Evolutionary conservation across 2,888 invertebrate species (phyloP), one percentile per base, ranked within the genome.

Genomic region (Oscheius sp.): DNA sequence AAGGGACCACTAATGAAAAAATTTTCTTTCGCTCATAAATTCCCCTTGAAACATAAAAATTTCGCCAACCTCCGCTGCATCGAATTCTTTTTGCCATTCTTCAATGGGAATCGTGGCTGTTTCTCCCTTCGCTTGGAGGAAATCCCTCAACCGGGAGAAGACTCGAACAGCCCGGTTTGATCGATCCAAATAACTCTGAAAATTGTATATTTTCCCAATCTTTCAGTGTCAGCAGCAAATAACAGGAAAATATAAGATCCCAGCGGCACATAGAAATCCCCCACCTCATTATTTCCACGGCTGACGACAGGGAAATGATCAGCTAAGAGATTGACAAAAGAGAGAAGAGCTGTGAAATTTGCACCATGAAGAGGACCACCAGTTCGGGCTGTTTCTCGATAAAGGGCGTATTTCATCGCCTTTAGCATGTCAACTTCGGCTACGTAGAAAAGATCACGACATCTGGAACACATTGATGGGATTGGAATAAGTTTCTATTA

Each of bases 371-470:
- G 79, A 43, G 79, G 80, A 12, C 74, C 78, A 5, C 84, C 87
- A 52, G 68, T 80, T 71, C 82, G 76, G 7, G 81, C 79, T 3
- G 80, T 76, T 63, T 82, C 83, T 13, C 79, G 69, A 73, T 75
- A 79, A 0, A 83, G 70, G 9, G 83, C 80, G 66, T 80, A 80
- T 49, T 84, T 74, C 75, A 87, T 84, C 16, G 88, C 85, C 72
- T 86, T 86, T 66, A 88, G 80, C 85, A 88, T 85, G 70, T 88
- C 88, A 21, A 83, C 78, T 73, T 88, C 88, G 1, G 86, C 86
- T 7, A 87, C 86, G 66, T 72, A 88, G 77, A 81, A 87, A 25
- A 73, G 76, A 45, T 76, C 72, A 52, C 77, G 77, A 69, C 86
- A 86, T 58, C 86, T 86, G 72, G 73, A 81, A 76, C 6, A 18